Evolutionary conservation across 1,140 invertebrate species (phyloP).

Genomic region (Teleopsis dalmanni): DNA sequence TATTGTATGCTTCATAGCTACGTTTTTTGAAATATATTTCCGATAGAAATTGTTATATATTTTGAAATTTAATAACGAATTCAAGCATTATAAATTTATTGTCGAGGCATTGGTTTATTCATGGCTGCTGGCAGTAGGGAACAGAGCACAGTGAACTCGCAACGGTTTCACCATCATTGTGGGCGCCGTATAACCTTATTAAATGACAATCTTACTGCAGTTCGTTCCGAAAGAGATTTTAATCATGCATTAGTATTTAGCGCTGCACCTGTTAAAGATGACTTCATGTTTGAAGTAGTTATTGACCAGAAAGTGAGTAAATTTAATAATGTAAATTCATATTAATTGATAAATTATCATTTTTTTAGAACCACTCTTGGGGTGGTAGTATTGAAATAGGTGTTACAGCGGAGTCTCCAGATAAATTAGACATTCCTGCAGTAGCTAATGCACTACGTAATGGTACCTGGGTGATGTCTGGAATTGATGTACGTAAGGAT

Average conservation of each 20-base stretch:
- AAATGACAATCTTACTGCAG: slow-evolving; percentile 74
- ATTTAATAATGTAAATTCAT: not conserved
- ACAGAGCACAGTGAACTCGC: no score
- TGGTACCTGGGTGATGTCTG: slow-evolving; percentile 86
- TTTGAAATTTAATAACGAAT: no score
- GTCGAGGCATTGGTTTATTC: no score
- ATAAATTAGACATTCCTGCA: slow-evolving; percentile 69
- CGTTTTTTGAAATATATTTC: no score
- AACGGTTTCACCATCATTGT: slow-evolving; percentile 68
- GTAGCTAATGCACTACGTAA: slow-evolving; percentile 76
- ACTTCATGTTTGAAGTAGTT: slow-evolving; percentile 79
- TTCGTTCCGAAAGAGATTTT: slow-evolving; percentile 69
- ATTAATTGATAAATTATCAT: slow-evolving; percentile 5
- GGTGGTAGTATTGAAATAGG: slow-evolving; percentile 90
- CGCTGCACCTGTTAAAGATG: slow-evolving; percentile 68
- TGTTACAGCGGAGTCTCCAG: slow-evolving; percentile 76
- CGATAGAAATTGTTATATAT: no score
- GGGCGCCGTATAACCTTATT: slow-evolving; percentile 70
- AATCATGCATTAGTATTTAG: slow-evolving; percentile 82
- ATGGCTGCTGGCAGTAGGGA: no score
- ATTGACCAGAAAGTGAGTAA: slow-evolving; percentile 75
- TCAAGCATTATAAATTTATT: no score
- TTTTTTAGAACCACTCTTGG: slow-evolving; percentile 66
- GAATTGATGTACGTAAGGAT: slow-evolving; percentile 75
- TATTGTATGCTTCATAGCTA: no score